Evolutionary conservation across 2,888 invertebrate genomes (phyloP).

Genomic region (Osedax fenrisi): DNA sequence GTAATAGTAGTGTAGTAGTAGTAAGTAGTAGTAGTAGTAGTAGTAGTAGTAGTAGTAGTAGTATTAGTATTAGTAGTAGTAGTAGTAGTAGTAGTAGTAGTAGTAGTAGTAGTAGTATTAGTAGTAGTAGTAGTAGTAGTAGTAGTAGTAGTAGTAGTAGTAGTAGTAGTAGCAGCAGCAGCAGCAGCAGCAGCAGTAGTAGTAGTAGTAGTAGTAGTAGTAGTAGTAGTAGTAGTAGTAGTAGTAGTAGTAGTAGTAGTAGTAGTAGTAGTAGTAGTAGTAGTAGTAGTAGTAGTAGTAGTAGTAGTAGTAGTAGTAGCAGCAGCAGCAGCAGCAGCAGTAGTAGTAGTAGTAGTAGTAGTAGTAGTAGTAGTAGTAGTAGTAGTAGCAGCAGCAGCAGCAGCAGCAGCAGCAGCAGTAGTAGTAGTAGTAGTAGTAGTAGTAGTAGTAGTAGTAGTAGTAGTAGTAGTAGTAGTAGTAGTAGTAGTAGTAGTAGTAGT

Average conservation of each 20-base stretch:
- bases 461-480: conserved; percentile 20
- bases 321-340: too few relatives aligned
- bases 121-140: conserved; percentile 15
- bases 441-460: conserved; percentile 22
- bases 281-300: conserved; percentile 13
- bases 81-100: too few relatives aligned
- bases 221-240: not conserved
- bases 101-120: too few relatives aligned
- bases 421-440: conserved; percentile 20
- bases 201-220: not conserved
- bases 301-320: conserved; percentile 18
- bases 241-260: not conserved
- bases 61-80: too few relatives aligned
- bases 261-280: not conserved
- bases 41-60: too few relatives aligned
- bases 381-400: not conserved
- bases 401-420: conserved; percentile 17
- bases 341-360: conserved; percentile 17
- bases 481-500: conserved; percentile 21
- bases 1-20: conserved; percentile 9
- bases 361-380: conserved; percentile 16
- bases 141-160: conserved; percentile 3
- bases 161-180: not conserved
- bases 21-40: too few relatives aligned
- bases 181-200: conserved; percentile 2